Conservation (phyloP, 1,140 invertebrate genomes). For the Aricia agestis region DNA sequence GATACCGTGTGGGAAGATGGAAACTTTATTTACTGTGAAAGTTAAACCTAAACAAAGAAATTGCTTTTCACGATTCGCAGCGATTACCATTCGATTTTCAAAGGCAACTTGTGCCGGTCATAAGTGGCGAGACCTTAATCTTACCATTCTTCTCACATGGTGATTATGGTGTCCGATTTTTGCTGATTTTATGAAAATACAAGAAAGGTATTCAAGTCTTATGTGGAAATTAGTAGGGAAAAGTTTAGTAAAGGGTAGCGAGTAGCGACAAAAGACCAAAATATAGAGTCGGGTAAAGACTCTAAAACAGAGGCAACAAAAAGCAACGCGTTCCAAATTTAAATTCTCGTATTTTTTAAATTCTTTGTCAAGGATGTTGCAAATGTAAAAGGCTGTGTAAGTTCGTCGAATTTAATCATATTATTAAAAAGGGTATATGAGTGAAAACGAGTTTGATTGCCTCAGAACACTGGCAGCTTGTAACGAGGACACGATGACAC, state of each 20-base stretch:
- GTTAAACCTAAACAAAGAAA: not conserved
- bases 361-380: slow-evolving; percentile 1
- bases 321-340: not conserved
- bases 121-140: too few species aligned
- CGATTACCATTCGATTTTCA: not conserved
- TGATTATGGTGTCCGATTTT: too few species aligned
- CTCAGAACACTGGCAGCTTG: slow-evolving; percentile 41
- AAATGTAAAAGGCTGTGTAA: slow-evolving; percentile 15
- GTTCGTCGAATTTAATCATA: slow-evolving; percentile 15
- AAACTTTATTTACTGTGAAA: not conserved
- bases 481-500: slow-evolving; percentile 69
- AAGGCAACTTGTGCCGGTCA: not conserved
- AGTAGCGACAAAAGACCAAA: not conserved
- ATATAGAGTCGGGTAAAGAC: not conserved
- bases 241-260: too few species aligned
- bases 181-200: too few species aligned
- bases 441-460: slow-evolving; percentile 70
- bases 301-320: too few species aligned
- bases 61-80: not conserved
- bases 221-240: too few species aligned
- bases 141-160: too few species aligned
- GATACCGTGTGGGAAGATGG: not conserved
- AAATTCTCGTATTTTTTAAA: not conserved
- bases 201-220: too few species aligned
- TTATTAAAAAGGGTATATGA: slow-evolving; percentile 58